A percentile compares a stretch with the other conserved stretches of the same genome.
These are phyloP conservation scores for Drosophila longiperda DNA, from an alignment of 2,888 invertebrate genomes.

Conservation along the genomic window DNA sequence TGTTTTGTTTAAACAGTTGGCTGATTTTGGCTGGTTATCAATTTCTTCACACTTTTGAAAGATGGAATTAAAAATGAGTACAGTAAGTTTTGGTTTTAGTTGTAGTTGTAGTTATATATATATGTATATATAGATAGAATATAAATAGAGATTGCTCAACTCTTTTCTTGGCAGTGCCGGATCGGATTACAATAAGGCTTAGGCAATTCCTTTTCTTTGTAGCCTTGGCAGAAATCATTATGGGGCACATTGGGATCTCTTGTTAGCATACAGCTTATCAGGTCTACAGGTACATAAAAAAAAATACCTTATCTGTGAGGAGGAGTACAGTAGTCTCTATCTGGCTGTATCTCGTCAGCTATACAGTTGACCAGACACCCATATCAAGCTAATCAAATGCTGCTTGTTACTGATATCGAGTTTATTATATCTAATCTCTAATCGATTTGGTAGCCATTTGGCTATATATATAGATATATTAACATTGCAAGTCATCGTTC, in stretches of 20 bases:
- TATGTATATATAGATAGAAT: not conserved
- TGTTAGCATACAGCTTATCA: too few species aligned
- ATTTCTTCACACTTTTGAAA: not conserved
- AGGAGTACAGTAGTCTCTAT: not conserved
- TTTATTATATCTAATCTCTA: not conserved
- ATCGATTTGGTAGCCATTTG: not conserved
- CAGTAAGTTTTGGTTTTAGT: too few species aligned
- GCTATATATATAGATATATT: not conserved
- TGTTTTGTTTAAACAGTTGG: not conserved
- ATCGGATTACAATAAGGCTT: not conserved
- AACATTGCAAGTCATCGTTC: not conserved
- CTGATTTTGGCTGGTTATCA: not conserved
- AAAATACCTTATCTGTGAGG: not conserved
- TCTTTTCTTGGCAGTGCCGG: fast-evolving
- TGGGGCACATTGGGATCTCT: not conserved
- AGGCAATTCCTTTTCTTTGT: not conserved
- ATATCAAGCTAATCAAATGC: not conserved
- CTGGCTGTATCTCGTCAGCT: too few species aligned
- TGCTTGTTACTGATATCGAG: not conserved
- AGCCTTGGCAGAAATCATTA: not conserved
- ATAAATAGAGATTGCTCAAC: not conserved
- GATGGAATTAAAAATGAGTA: not conserved
- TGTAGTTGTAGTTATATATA: not conserved
- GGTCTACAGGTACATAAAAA: not conserved
- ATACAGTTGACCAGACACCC: not conserved